phyloP scores from a whole-genome alignment of 2,888 invertebrate species.

The Ochropleura plecta region DNA sequence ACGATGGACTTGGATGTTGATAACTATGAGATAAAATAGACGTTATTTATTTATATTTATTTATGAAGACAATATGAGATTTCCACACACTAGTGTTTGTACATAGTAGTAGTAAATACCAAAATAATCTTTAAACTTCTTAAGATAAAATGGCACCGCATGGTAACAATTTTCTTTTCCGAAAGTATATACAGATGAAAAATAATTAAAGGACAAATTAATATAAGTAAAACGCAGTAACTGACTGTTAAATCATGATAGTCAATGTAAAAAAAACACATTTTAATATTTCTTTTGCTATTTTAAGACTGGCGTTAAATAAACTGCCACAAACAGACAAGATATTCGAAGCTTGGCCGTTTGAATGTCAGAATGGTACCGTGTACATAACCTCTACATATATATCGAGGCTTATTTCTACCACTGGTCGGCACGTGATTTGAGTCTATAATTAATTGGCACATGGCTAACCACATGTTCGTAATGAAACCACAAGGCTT shows the following conservation, averaged over 20 bases:
- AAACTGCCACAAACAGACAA: constrained; percentile 22
- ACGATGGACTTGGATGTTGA: background rate
- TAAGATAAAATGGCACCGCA: background rate
- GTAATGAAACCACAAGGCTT: background rate
- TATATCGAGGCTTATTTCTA: background rate
- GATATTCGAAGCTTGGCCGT: background rate
- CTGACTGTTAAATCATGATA: background rate
- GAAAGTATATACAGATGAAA: background rate
- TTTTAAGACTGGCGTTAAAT: constrained; percentile 2
- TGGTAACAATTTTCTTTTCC: background rate
- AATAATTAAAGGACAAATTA: background rate
- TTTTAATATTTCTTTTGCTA: background rate
- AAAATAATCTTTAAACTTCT: background rate
- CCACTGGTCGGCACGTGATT: background rate
- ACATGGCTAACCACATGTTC: background rate
- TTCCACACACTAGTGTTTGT: background rate
- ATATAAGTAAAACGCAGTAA: background rate
- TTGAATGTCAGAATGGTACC: background rate
- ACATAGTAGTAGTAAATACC: background rate
- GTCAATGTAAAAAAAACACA: background rate
- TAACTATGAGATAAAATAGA: background rate
- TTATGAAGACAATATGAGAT: background rate
- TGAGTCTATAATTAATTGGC: background rate
- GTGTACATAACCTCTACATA: background rate
- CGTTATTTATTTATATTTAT: no score